Base-by-base conservation (phyloP, 2,888 invertebrate species). In the Theretra japonica region DNA sequence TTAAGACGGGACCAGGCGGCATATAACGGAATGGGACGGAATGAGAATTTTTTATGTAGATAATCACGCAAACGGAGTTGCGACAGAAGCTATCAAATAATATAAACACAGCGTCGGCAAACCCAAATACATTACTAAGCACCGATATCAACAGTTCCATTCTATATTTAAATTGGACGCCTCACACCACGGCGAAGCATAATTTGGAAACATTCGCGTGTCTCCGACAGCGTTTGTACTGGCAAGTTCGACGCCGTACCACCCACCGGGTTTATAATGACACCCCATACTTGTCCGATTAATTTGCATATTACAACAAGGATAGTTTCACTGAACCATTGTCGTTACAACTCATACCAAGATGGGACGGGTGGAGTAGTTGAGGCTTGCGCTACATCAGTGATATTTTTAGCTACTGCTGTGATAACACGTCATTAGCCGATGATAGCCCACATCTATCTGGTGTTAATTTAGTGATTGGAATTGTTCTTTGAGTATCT, bases 281-380 rank as follows among this genome's bases (percentile, higher is more conserved):
- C 89, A 87, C 88, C 85, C 84, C 79, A 82, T 85, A 83, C 85
- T 90, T 87, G 86, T 90, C 88, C 87, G 83, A 88, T 88, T 90
- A 91, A 93, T 93, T 93, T 93, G 88, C 92, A 93, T 93, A 87
- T 86, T 89, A 89, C 84, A 87, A 88, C 83, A 83, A 65, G 48
- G 23, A 86, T 85, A 84, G 88, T 86, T 83, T 83, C 80, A 79
- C 82, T 82, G 83, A 80, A 77, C 77, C 77, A 79, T 75, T 75
- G 58, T 77, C 76, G 85, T 76, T 82, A 79, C 72, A 74, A 73
- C 74, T 11, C 69, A 69, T 74, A 75, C 75, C 77, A 73, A 48
- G 48, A 74, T 71, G 25, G 75, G 8, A 69, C 72, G 59, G 71
- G 28, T 68, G 56, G 48, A 23, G 58, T 57, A 56, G 68, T 70